Percentiles rank a stretch among this genome's conserved stretches.
Evolutionary conservation across 1,140 invertebrate species (phyloP).

Genomic region (Macrobrachium rosenbergii): DNA sequence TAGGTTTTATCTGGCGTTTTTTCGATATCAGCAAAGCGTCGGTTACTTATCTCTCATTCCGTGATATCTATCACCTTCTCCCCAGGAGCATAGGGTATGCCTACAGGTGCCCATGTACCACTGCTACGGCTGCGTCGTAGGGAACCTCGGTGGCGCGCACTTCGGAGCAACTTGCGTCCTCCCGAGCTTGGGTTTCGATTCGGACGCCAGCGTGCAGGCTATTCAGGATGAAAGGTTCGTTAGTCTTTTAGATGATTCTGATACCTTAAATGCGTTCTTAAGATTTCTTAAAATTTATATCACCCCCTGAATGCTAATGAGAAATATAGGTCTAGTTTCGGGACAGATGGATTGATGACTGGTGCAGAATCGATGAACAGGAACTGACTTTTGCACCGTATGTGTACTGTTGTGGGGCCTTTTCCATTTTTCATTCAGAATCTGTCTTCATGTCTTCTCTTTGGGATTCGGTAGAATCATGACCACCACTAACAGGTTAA

Average conservation of each 20-base stretch:
- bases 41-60: neutral
- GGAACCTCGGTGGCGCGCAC: constrained; percentile 76
- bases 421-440: too few species aligned
- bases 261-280: neutral
- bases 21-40: neutral
- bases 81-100: constrained; percentile 73
- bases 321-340: too few species aligned
- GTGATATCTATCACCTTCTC: neutral
- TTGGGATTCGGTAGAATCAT: too few species aligned
- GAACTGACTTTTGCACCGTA: too few species aligned
- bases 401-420: too few species aligned
- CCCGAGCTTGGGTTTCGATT: constrained; percentile 79
- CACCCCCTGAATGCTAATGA: too few species aligned
- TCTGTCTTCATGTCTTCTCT: too few species aligned
- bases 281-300: too few species aligned
- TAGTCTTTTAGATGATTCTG: neutral
- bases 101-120: constrained; percentile 93
- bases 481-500: too few species aligned
- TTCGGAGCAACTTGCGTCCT: constrained; percentile 82
- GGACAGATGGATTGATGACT: too few species aligned
- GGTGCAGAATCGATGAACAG: too few species aligned
- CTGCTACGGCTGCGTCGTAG: constrained; percentile 85
- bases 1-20: neutral
- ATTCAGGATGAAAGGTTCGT: constrained; percentile 80
- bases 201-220: constrained; percentile 77